Evolutionary conservation across 2,888 invertebrate species (phyloP), one percentile per base, ranked within the genome.

Genomic region (Alcis repandata): DNA sequence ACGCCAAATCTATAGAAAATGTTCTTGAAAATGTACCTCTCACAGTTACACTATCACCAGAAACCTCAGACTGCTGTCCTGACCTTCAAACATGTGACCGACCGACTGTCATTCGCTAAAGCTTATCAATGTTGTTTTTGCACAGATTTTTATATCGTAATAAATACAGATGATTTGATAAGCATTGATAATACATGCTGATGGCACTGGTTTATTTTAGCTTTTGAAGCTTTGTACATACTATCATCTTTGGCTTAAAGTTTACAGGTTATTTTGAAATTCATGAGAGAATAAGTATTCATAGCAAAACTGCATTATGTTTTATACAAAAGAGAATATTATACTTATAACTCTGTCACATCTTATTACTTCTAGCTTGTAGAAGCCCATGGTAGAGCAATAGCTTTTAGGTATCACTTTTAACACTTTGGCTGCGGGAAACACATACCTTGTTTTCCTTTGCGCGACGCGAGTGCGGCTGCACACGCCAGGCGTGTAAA

Each of bases 61-160:
- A 71, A 70, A 72, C 71, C 71, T 69, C 67, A 73, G 75, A 48
- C 17, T 60, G 53, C 43, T 49, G 49, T 15, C 17, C 56, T 87
- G 91, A 91, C 92, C 92, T 92, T 91, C 88, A 90, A 76, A 77
- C 85, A 89, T 89, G 86, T 91, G 89, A 92, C 87, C 81, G 89
- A 92, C 87, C 81, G 83, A 69, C 74, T 82, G 80, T 82, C 79
- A 79, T 72, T 73, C 57, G 27, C 33, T 40, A 66, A 52, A 58
- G 69, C 71, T 76, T 77, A 79, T 76, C 80, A 75, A 52, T 68
- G 48, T n/a, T 59, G 38, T 38, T 32, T 74, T 48, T 63, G 46
- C 38, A 59, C n/a, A 49, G 56, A 56, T 66, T 61, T 51, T 52
- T 53, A 66, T 52, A 41, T 32, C 27, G 33, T 51, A 36, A 51